These are phyloP conservation scores for Xanthia icteritia DNA, from an alignment of 2,888 invertebrate genomes.

Conservation along the genomic window DNA sequence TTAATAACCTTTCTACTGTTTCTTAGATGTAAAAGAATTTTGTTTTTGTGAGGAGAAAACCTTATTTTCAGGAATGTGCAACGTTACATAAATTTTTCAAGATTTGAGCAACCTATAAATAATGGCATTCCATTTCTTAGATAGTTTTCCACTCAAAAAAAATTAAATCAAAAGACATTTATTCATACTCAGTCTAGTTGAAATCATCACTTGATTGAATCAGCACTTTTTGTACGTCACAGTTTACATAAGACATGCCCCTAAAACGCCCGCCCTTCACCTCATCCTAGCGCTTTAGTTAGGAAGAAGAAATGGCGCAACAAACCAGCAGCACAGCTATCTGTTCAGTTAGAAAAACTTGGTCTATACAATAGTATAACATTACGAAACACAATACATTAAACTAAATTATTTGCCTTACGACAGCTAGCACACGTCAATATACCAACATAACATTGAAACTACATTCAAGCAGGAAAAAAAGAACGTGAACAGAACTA, in stretches of 20 bases:
- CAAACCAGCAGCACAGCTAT: neutral
- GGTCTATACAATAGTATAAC: neutral
- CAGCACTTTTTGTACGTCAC: neutral
- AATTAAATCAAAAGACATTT: neutral
- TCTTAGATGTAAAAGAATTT: neutral
- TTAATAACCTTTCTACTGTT: conserved; percentile 11
- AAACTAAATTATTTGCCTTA: neutral
- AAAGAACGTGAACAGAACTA: too few species aligned
- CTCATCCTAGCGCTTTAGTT: too few species aligned
- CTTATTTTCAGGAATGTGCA: neutral
- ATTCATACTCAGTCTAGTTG: too few species aligned
- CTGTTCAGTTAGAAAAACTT: too few species aligned
- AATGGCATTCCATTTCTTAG: neutral
- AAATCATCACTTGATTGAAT: too few species aligned
- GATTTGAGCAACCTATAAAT: neutral
- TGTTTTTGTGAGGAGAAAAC: neutral
- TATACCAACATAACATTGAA: neutral
- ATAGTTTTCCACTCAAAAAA: neutral
- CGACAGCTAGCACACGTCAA: neutral
- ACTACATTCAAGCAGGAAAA: too few species aligned
- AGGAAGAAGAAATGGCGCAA: neutral
- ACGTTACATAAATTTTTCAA: neutral
- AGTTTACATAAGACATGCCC: neutral
- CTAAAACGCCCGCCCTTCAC: too few species aligned
- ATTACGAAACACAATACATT: neutral